Evolutionary conservation across 2,888 invertebrate genomes (phyloP).

Genomic region (Philonicus albiceps): DNA sequence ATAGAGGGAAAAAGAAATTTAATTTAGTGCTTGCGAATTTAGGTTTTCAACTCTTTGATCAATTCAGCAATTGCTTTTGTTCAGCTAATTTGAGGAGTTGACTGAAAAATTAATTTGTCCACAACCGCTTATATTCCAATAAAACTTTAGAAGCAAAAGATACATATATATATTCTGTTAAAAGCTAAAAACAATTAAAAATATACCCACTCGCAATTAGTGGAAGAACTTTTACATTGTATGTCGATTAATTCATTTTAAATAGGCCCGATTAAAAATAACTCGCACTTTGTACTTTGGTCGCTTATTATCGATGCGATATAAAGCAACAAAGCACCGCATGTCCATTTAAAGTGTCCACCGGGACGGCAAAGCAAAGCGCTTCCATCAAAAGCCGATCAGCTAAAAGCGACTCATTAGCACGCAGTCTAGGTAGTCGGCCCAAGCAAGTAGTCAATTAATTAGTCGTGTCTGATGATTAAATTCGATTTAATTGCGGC

Average conservation of each 20-base stretch:
- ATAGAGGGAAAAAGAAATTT: too few relatives aligned
- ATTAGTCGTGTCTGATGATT: slow-evolving; percentile 46
- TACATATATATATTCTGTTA: background rate
- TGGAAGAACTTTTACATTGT: background rate
- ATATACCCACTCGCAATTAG: background rate
- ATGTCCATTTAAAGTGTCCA: slow-evolving; percentile 2
- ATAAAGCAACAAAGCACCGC: background rate
- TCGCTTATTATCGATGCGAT: background rate
- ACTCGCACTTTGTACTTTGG: background rate
- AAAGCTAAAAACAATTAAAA: background rate
- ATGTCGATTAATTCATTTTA: background rate
- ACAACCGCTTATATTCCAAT: background rate
- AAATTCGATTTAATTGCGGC: slow-evolving; percentile 47
- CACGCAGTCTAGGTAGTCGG: background rate
- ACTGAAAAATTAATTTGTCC: too few relatives aligned
- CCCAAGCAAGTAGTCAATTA: slow-evolving; percentile 43
- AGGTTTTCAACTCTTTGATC: too few relatives aligned
- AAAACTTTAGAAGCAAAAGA: background rate
- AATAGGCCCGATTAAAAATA: background rate
- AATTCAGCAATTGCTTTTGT: too few relatives aligned
- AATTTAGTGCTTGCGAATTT: too few relatives aligned
- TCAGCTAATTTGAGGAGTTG: too few relatives aligned
- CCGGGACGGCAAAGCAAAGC: background rate
- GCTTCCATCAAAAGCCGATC: slow-evolving; percentile 25
- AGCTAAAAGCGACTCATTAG: slow-evolving; percentile 12